Conservation (phyloP, 1,140 invertebrate species). For the Brachionus manjavacas region DNA sequence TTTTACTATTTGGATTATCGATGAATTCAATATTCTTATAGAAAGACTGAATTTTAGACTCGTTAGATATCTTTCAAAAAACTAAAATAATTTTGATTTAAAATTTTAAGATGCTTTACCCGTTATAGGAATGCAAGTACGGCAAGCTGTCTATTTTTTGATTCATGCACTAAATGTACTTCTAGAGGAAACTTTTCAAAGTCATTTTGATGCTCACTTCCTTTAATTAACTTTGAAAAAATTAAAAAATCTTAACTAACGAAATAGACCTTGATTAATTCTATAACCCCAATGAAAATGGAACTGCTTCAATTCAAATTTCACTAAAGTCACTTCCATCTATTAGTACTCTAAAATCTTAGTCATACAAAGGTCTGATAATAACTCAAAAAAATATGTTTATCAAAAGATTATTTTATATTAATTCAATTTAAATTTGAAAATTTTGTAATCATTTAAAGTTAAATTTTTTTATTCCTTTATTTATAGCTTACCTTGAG, state of each 20-base stretch:
- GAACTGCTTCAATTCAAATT: neutral
- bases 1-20: neutral
- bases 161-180: slow-evolving; percentile 23
- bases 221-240: neutral
- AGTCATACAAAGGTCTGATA: neutral
- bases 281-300: slow-evolving; percentile 42
- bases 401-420: too few species aligned
- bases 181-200: slow-evolving; percentile 25
- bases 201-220: slow-evolving; percentile 24
- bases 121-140: neutral
- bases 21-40: neutral
- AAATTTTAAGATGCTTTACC: neutral
- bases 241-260: neutral
- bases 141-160: neutral
- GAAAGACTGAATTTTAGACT: neutral
- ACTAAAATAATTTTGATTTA: neutral
- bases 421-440: too few species aligned
- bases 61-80: neutral
- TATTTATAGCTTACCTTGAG: too few species aligned
- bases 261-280: slow-evolving; percentile 5
- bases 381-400: too few species aligned
- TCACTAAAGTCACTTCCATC: slow-evolving; percentile 16
- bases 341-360: neutral
- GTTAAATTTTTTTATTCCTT: too few species aligned
- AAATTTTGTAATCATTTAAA: too few species aligned